Percentiles rank a stretch among this genome's conserved stretches.
Conservation (phyloP, 2,888 invertebrate genomes). For the Dinocampus coccinellae region DNA sequence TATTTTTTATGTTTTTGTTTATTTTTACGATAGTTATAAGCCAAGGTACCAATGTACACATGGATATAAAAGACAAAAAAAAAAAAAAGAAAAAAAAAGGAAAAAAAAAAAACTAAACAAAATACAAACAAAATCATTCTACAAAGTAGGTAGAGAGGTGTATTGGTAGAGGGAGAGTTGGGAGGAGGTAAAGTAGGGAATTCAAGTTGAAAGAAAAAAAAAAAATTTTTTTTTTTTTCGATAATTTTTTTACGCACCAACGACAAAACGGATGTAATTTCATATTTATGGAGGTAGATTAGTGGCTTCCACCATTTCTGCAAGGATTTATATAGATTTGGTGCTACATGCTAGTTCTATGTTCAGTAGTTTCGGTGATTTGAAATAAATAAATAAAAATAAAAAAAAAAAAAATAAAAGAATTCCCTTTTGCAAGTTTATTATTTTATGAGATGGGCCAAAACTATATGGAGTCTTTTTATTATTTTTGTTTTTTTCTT, state of each 20-base stretch:
- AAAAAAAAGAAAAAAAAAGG: background rate
- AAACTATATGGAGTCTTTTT: conserved; percentile 5
- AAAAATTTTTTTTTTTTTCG: conserved; percentile 46
- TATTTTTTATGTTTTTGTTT: no score
- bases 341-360: no score
- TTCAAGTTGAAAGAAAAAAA: background rate
- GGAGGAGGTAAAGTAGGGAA: no score
- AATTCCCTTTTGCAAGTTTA: background rate
- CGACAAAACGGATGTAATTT: conserved; percentile 57
- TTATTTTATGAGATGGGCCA: conserved; percentile 10
- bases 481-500: no score
- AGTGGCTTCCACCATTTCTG: conserved; percentile 11
- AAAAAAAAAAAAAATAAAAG: no score
- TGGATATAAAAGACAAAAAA: background rate
- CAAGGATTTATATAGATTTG: no score
- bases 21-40: background rate
- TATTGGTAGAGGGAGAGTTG: background rate
- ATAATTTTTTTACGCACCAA: conserved; percentile 56
- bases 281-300: conserved; percentile 60
- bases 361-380: conserved; percentile 18
- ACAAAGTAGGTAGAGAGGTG: background rate
- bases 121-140: no score
- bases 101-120: no score
- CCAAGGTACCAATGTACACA: background rate
- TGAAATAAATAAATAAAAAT: no score